phyloP scores from a whole-genome alignment of 1,140 invertebrate species.

The Laupala kohalensis region DNA sequence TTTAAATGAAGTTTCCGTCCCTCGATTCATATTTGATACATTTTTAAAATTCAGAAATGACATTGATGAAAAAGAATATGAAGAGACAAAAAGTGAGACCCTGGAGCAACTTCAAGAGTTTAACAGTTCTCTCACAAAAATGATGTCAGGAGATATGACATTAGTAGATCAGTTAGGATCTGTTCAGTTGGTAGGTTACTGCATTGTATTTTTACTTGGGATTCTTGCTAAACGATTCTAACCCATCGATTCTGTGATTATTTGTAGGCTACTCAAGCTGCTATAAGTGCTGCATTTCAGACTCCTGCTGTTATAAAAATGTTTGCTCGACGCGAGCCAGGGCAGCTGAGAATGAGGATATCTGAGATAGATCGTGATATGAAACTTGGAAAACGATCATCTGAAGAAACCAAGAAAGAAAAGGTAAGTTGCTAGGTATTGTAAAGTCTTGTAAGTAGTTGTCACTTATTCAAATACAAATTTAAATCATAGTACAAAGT shows the following conservation, averaged over 20 bases:
- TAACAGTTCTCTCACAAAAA: slow-evolving; percentile 48
- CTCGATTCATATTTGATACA: too few species aligned
- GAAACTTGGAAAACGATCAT: slow-evolving; percentile 10
- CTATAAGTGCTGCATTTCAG: slow-evolving; percentile 62
- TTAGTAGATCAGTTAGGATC: slow-evolving; percentile 50
- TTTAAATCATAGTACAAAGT: background rate
- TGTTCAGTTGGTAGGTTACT: slow-evolving; percentile 44
- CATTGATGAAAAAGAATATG: slow-evolving; percentile 50
- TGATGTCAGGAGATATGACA: slow-evolving; percentile 55
- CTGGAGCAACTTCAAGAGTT: slow-evolving; percentile 64
- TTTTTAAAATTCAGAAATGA: slow-evolving; percentile 43
- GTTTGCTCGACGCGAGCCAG: slow-evolving; percentile 64
- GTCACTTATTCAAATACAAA: background rate
- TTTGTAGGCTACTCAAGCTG: slow-evolving; percentile 55
- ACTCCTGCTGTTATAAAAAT: slow-evolving; percentile 64
- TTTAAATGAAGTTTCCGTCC: too few species aligned
- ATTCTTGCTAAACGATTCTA: background rate
- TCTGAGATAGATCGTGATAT: slow-evolving; percentile 36
- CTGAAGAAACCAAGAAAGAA: slow-evolving; percentile 12
- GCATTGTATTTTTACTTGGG: background rate
- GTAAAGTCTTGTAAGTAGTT: background rate
- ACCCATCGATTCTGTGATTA: background rate
- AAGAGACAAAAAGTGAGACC: slow-evolving; percentile 57
- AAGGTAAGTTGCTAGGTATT: slow-evolving; percentile 14
- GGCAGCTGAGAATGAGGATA: slow-evolving; percentile 46